phyloP scores from a whole-genome alignment of 2,113 vertebrate genomes.

The Callorhinus ursinus region DNA sequence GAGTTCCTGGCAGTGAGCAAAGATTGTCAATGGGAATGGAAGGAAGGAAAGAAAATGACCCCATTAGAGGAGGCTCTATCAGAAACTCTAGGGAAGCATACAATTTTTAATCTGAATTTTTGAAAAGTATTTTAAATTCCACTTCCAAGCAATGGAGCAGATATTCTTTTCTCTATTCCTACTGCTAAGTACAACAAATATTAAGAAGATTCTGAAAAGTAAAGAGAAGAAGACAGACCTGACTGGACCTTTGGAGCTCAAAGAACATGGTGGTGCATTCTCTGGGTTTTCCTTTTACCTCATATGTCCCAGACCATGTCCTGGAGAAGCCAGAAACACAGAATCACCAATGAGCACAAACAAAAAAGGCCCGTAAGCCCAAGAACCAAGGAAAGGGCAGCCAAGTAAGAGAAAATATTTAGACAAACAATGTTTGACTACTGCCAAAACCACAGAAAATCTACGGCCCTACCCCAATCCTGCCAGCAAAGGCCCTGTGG shows the following conservation, averaged over 20 bases:
- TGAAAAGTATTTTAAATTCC: not conserved
- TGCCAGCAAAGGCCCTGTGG: not conserved
- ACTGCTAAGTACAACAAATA: not conserved
- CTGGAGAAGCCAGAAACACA: not conserved
- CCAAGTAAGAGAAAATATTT: not conserved
- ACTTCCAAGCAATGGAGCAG: not conserved
- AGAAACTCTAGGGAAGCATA: not conserved
- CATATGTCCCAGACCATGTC: not conserved
- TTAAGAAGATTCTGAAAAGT: not conserved
- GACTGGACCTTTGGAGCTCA: not conserved
- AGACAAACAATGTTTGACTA: not conserved
- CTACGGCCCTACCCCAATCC: too few relatives aligned
- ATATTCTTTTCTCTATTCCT: not conserved
- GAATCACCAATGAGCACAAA: not conserved
- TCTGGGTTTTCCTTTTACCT: not conserved
- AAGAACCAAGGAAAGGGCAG: not conserved
- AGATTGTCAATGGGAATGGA: not conserved
- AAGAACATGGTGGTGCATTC: not conserved
- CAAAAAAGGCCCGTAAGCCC: not conserved
- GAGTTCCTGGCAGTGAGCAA: not conserved
- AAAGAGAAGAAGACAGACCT: not conserved
- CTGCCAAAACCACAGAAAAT: not conserved
- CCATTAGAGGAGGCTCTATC: accelerated
- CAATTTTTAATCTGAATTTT: not conserved
- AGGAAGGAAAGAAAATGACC: not conserved